These are phyloP conservation scores for Drosophila affinis DNA, from an alignment of 2,888 invertebrate genomes.

Conservation along the genomic window DNA sequence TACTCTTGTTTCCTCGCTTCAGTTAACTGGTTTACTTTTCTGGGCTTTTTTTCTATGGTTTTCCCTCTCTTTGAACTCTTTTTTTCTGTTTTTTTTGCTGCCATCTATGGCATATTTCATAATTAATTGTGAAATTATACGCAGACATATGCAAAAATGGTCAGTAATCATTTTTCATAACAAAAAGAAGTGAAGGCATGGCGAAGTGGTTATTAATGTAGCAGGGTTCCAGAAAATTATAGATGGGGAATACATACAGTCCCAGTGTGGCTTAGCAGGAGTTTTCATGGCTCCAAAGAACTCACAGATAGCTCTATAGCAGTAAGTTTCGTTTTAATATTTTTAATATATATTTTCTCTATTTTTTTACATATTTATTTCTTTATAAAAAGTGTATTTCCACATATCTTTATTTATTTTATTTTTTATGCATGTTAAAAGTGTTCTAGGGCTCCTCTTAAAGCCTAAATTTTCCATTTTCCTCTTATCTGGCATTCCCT, in stretches of 20 bases:
- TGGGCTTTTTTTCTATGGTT: constrained; percentile 17
- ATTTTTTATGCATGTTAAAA: too few relatives aligned
- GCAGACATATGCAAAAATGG: constrained; percentile 67
- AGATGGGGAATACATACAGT: too few relatives aligned
- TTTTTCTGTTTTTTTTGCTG: constrained; percentile 11
- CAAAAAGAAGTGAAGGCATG: background rate
- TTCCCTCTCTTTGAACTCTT: constrained; percentile 10
- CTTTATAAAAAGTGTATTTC: background rate
- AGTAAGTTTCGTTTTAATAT: too few relatives aligned
- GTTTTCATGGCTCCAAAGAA: too few relatives aligned
- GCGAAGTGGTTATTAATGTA: constrained; percentile 13
- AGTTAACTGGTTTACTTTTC: constrained; percentile 40
- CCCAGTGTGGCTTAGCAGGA: too few relatives aligned
- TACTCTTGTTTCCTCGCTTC: constrained; percentile 27
- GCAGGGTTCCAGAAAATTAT: background rate
- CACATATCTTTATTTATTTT: background rate
- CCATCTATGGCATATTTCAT: constrained; percentile 66
- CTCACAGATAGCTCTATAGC: too few relatives aligned
- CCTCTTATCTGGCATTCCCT: constrained; percentile 30
- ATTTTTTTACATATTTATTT: background rate
- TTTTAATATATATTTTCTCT: too few relatives aligned
- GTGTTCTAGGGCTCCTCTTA: background rate
- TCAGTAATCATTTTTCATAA: constrained; percentile 58
- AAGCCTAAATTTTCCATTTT: background rate
- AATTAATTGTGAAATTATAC: constrained; percentile 79